These are phyloP conservation scores for Phallusia fumigata DNA, from an alignment of 23 tunicate genomes.

Conservation along the genomic window DNA sequence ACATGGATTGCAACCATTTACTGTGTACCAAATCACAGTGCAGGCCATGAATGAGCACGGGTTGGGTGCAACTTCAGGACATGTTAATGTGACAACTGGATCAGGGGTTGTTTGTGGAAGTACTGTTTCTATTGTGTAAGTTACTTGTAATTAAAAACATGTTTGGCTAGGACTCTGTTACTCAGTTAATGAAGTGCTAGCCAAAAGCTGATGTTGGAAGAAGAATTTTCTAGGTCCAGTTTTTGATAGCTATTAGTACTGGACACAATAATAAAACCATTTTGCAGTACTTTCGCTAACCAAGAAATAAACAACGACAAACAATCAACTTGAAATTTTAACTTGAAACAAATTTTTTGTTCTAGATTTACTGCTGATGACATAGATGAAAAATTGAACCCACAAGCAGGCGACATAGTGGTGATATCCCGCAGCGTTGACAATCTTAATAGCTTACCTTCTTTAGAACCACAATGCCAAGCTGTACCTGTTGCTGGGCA, in stretches of 20 bases:
- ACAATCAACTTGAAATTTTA: no score
- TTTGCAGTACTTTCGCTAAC: no score
- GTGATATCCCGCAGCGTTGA: not conserved
- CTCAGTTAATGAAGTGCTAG: no score
- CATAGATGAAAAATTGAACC: not conserved
- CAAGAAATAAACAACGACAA: no score
- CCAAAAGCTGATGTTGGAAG: no score
- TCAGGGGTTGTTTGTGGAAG: not conserved
- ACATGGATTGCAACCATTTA: not conserved
- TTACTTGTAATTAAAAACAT: not conserved
- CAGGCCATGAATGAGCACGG: not conserved
- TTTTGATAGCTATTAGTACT: no score
- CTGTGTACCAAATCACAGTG: not conserved
- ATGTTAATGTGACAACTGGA: not conserved
- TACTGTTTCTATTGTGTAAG: not conserved
- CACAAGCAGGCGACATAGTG: not conserved
- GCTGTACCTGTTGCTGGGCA: not conserved
- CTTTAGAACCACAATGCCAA: not conserved
- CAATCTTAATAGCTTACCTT: not conserved
- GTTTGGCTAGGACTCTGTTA: no score
- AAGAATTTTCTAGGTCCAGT: no score
- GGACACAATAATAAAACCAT: no score
- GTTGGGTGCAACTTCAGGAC: not conserved
- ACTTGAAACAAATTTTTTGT: no score
- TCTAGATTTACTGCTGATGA: not conserved